A percentile compares a stretch with the other conserved stretches of the same genome.
phyloP scores from a whole-genome alignment of 2,113 vertebrate species.

The Smithornis capensis region DNA sequence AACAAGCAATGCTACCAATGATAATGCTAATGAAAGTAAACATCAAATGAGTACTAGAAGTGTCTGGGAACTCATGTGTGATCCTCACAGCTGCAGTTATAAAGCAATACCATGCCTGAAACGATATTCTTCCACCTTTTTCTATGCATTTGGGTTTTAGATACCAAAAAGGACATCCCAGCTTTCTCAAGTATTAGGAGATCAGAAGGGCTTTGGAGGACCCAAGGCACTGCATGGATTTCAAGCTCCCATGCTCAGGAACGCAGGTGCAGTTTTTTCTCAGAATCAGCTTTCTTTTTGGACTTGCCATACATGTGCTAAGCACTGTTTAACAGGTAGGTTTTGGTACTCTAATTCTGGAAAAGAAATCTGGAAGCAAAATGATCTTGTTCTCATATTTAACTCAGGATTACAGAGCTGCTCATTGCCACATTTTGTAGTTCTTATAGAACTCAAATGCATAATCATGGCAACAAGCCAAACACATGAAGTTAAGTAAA shows the following conservation, averaged over 20 bases:
- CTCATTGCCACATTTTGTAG: not conserved
- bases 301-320: not conserved
- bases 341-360: not conserved
- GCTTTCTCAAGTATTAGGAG: not conserved
- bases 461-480: not conserved
- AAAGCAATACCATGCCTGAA: not conserved
- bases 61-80: not conserved
- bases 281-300: not conserved
- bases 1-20: not conserved
- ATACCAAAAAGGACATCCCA: not conserved
- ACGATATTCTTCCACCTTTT: not conserved
- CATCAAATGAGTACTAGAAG: not conserved
- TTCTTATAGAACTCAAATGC: not conserved
- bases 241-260: not conserved
- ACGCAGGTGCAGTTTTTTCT: not conserved
- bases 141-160: not conserved
- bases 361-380: not conserved
- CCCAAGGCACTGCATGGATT: not conserved
- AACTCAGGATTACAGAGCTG: not conserved
- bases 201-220: not conserved
- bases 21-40: conserved; percentile 11
- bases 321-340: not conserved
- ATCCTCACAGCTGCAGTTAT: not conserved
- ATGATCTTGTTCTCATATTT: not conserved
- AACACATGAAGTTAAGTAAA: not conserved